Percentiles rank a stretch among this genome's conserved stretches.
Conservation (phyloP, 2,888 invertebrate genomes). For the Lasioglossum leucozonium region DNA sequence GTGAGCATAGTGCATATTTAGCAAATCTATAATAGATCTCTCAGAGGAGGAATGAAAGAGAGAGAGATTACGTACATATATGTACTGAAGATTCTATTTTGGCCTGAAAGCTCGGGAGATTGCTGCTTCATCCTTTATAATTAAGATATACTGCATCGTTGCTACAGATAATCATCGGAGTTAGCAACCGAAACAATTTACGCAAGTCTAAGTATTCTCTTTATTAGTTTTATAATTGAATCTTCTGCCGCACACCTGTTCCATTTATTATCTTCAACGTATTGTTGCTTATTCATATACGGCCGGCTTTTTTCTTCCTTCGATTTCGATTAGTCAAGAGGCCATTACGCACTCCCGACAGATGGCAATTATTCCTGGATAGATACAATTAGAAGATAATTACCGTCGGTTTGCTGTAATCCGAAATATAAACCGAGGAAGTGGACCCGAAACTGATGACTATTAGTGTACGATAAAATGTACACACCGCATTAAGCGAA, state of each 20-base stretch:
- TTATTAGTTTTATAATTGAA: constrained; percentile 17
- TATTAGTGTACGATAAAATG: constrained; percentile 28
- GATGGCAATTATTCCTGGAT: constrained; percentile 34
- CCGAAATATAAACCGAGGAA: constrained; percentile 19
- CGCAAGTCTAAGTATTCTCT: not conserved
- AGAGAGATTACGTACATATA: not conserved
- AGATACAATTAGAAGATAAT: constrained; percentile 50
- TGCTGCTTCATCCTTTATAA: not conserved
- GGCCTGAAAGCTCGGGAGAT: not conserved
- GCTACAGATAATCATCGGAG: not conserved
- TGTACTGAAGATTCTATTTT: constrained; percentile 1
- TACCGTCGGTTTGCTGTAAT: constrained; percentile 29
- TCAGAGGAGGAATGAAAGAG: not conserved
- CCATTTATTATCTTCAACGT: not conserved
- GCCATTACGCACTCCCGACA: constrained; percentile 12
- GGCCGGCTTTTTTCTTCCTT: not conserved
- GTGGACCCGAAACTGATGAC: constrained; percentile 17
- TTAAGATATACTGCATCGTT: constrained; percentile 2
- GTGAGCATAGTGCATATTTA: not conserved
- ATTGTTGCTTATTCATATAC: not conserved
- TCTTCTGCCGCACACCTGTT: not conserved
- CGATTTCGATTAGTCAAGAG: constrained; percentile 10
- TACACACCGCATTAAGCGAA: constrained; percentile 16
- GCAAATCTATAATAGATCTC: constrained; percentile 8
- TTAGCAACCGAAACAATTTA: not conserved